Evolutionary conservation across 1,140 invertebrate genomes (phyloP), one percentile per base, ranked within the genome.

Genomic region (Coelopa frigida): DNA sequence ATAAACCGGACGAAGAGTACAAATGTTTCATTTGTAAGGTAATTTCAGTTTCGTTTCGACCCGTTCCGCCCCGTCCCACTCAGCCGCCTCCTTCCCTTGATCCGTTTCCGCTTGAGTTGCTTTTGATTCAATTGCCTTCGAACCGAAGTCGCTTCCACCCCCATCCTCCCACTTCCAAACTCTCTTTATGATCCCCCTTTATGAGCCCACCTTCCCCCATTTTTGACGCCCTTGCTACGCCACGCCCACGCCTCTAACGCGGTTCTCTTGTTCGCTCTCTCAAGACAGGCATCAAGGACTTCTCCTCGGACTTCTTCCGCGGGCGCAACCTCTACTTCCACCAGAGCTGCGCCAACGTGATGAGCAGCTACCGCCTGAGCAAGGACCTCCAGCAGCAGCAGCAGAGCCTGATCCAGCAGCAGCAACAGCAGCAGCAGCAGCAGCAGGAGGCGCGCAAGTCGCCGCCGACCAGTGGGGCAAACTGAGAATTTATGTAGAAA

Each of bases 11-110:
- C 60, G 65, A 68, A 52, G 63, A 70, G 59, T 65, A 70, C 58
- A 70, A 70, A 56, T 70, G 67, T 66, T 70, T 69, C 59, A 70
- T 70, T 66, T 70, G 67, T 70, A 70, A 70, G 67, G 67, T 70
- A 64, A 67, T 57, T 64, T 56, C 50, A 59, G 63, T 58, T 65
- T 66, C n/a, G n/a, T n/a, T n/a, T n/a, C n/a, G 57, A 57, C n/a
- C n/a, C n/a, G n/a, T n/a, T n/a, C n/a, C n/a, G n/a, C n/a, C n/a
- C n/a, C 29, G n/a, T 10, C n/a, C n/a, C 10, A n/a, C 29, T n/a
- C 29, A 31, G 29, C 10, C 10, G 29, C 10, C n/a, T 31, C 29
- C 10, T 31, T 10, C 29, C 10, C n/a, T 31, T 31, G 10, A 31
- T n/a, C 29, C n/a, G 29, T 10, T n/a, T 37, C 17, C 27, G 8